phyloP scores from a whole-genome alignment of 2,797 vertebrate genomes.

The Ammospiza maritima region DNA sequence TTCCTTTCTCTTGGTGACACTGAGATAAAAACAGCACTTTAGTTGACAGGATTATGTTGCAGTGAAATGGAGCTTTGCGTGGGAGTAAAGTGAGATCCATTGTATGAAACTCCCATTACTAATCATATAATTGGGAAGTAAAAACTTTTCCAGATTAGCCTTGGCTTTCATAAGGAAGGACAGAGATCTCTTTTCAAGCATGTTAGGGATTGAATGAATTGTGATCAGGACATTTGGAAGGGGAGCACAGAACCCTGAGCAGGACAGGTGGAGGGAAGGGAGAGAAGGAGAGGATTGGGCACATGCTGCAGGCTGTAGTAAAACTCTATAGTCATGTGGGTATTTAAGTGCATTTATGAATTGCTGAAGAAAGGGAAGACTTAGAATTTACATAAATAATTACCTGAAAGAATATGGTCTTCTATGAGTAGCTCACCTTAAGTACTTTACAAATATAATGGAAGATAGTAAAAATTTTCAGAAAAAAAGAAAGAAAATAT shows the following conservation, averaged over 20 bases:
- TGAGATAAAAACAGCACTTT: background rate
- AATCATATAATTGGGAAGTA: slow-evolving; percentile 22
- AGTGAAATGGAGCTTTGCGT: background rate
- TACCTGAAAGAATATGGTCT: background rate
- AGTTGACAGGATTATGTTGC: background rate
- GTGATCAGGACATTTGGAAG: background rate
- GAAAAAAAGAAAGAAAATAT: background rate
- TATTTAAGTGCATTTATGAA: background rate
- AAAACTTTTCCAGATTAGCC: slow-evolving; percentile 36
- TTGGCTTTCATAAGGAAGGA: background rate
- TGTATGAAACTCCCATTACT: background rate
- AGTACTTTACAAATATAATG: background rate
- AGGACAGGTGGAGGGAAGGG: background rate
- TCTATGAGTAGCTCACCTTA: background rate
- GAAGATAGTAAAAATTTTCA: background rate
- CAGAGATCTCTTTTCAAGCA: background rate
- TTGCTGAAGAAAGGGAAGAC: background rate
- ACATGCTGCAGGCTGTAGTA: background rate
- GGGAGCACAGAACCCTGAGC: background rate
- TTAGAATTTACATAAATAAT: background rate
- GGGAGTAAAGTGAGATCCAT: background rate
- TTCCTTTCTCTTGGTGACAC: background rate
- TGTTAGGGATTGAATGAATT: background rate
- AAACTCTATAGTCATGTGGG: background rate
- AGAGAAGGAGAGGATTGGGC: background rate